These are phyloP conservation scores for Orientallactaga sibirica DNA, from an alignment of 2,797 vertebrate genomes.

Conservation along the genomic window DNA sequence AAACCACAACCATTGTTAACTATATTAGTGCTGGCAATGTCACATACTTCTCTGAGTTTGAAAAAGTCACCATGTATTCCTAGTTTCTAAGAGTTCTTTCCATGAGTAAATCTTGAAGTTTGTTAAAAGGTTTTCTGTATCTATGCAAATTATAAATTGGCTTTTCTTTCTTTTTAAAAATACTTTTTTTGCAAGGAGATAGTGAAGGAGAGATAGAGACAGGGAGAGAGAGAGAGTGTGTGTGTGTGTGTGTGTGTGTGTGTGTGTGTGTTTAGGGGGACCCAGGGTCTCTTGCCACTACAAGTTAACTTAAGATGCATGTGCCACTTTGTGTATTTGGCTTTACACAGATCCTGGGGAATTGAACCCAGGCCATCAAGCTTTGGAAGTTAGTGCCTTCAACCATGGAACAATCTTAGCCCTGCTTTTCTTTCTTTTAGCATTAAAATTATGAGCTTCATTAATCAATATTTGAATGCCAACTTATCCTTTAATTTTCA, in stretches of 20 bases:
- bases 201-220: no score
- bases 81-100: constrained; percentile 29
- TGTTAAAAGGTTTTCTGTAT: not conserved
- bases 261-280: no score
- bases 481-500: not conserved
- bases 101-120: not conserved
- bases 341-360: no score
- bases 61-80: not conserved
- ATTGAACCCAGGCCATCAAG: no score
- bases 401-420: no score
- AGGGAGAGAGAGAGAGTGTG: no score
- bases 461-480: not conserved
- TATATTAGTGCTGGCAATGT: not conserved
- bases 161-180: not conserved
- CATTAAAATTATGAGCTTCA: not conserved
- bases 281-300: no score
- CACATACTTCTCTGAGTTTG: not conserved
- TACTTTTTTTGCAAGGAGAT: no score
- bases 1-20: not conserved
- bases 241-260: no score
- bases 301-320: no score
- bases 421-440: not conserved
- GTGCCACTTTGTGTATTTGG: no score
- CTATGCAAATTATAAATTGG: not conserved
- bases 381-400: no score